These are phyloP conservation scores for Dipodomys spectabilis DNA, from an alignment of 2,113 vertebrate species.

Conservation along the genomic window DNA sequence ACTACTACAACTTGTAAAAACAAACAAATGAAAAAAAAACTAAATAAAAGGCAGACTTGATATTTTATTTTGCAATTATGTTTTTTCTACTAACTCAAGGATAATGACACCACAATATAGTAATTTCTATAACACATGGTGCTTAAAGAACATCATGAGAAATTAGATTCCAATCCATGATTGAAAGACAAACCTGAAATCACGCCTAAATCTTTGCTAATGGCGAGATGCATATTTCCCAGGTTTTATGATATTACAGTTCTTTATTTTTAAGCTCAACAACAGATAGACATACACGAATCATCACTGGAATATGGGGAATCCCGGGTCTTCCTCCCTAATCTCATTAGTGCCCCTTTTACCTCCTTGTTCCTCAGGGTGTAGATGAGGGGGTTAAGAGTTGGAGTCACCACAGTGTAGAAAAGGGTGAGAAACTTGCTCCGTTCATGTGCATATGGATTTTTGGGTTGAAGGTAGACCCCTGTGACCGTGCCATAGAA, in stretches of 20 bases:
- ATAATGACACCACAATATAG: background rate
- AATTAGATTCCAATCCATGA: background rate
- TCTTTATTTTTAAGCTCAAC: no score
- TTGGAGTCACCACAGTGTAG: conserved; percentile 66
- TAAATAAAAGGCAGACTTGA: no score
- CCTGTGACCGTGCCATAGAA: conserved; percentile 62
- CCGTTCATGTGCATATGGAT: background rate
- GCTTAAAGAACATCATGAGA: background rate
- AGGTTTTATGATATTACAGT: background rate
- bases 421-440: conserved; percentile 68
- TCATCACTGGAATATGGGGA: background rate
- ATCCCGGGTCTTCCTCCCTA: background rate
- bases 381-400: conserved; percentile 65
- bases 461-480: conserved; percentile 72
- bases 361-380: conserved; percentile 70
- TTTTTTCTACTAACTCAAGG: background rate
- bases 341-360: conserved; percentile 48
- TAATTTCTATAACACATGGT: background rate
- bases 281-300: no score
- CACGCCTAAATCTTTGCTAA: background rate
- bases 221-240: background rate
- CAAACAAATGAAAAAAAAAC: background rate
- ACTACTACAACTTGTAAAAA: background rate
- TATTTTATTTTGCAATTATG: conserved; percentile 29
- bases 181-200: background rate